Base-by-base conservation (phyloP, 2,888 invertebrate species). In the Oeneis ivallda region DNA sequence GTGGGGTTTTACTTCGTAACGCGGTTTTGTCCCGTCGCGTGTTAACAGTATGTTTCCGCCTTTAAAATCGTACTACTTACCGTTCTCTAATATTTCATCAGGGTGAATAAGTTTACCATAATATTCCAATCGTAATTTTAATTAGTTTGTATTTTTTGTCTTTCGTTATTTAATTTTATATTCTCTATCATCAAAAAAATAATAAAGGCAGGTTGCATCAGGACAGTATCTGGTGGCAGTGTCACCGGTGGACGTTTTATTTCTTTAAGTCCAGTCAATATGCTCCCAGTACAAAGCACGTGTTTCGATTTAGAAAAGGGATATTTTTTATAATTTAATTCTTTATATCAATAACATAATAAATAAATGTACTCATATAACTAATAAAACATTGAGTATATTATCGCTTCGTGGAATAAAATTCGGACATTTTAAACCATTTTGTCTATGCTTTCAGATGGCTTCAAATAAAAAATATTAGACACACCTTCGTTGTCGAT, bases 71-170 rank as follows among this genome's bases (percentile, higher is more conserved):
- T 26, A 26, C 17, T 17, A 47, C 2, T 50, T 26, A 50, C 11
- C 7, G 1, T 37, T 34, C 13, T 10, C 32, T 32, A 19, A n/a
- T 39, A n/a, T 7, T n/a, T 0, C 1, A 58, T 26, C 43, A 45
- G 58, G 58, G 58, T 45, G 45, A 58, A 32, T 45, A 57, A 41
- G 56, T 32, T 58, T 41, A 43, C 45, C 32, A 58, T 26, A 58
- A 58, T 26, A 58, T 58, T 58, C 58, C 58, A 58, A 58, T 43
- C 52, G 41, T 52, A 11, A 32, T 32, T 13, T 7, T 52, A 13
- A 50, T 15, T 60, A 50, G 60, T 13, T 45, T 2, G 17, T 47
- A 17, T 47, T 50, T 50, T 49, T 49, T 47, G 6, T 32, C 34
- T 43, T 7, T 4, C 17, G 3, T 53, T 8, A 11, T 54, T 34